Conservation (phyloP, 2,113 vertebrate species). For the Chrysemys picta region DNA sequence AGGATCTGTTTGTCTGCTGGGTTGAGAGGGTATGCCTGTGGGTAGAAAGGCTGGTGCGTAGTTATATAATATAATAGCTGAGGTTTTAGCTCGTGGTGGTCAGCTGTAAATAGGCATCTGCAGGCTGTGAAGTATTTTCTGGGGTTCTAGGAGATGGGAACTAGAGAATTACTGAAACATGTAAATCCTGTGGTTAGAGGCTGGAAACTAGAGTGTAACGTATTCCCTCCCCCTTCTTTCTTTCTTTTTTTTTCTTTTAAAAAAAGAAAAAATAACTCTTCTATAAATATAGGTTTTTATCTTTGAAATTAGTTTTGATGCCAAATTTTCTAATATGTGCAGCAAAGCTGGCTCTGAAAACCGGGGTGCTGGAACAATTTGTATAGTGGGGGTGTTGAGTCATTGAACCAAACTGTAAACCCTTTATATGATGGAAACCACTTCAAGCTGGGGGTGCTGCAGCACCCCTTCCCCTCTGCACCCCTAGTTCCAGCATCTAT, state of each 20-base stretch:
- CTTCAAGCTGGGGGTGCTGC: too few species aligned
- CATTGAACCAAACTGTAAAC: too few species aligned
- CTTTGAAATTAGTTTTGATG: not conserved
- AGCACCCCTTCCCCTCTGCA: accelerated
- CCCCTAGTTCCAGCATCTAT: too few species aligned
- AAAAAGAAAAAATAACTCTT: not conserved
- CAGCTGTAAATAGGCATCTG: not conserved
- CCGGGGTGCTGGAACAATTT: too few species aligned
- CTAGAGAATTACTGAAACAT: not conserved
- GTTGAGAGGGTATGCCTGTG: not conserved
- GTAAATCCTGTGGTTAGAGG: not conserved
- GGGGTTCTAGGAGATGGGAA: not conserved
- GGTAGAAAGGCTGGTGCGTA: not conserved
- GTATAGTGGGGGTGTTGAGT: too few species aligned
- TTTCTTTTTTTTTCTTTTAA: not conserved
- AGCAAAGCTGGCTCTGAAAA: not conserved
- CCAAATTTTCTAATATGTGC: not conserved
- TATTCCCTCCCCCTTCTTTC: not conserved
- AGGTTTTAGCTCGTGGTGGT: not conserved
- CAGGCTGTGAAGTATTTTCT: not conserved
- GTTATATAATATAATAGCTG: not conserved
- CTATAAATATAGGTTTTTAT: not conserved
- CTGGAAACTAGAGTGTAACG: not conserved
- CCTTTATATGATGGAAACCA: too few species aligned
- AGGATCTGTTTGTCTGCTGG: not conserved